These are phyloP conservation scores for Tachystola acroxantha DNA, from an alignment of 2,888 invertebrate species.

Conservation along the genomic window DNA sequence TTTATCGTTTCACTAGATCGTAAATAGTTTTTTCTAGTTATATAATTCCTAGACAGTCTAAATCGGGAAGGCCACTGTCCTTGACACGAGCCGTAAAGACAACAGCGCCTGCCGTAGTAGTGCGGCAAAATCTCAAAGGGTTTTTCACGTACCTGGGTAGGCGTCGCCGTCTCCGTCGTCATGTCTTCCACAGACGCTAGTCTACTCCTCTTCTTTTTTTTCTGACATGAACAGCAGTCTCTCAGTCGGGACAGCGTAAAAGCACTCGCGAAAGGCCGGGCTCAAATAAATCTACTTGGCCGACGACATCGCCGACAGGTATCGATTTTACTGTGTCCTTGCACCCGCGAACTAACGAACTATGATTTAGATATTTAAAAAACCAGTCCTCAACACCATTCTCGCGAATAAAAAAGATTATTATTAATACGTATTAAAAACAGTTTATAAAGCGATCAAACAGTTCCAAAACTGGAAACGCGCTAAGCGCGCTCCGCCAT, in stretches of 20 bases:
- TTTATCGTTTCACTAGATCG: too few relatives aligned
- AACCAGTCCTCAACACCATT: conserved; percentile 48
- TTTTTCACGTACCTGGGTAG: conserved; percentile 57
- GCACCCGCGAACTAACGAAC: conserved; percentile 30
- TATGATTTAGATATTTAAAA: conserved; percentile 25
- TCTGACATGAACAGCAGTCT: conserved; percentile 69
- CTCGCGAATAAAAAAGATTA: conserved; percentile 14
- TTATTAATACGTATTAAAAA: conserved; percentile 8
- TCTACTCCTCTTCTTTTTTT: conserved; percentile 57
- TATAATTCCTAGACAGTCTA: conserved; percentile 17
- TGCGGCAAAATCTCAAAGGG: conserved; percentile 35
- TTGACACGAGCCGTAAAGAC: conserved; percentile 33
- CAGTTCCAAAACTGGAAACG: conserved; percentile 32
- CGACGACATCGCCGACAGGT: conserved; percentile 36
- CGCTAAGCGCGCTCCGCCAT: conserved; percentile 53
- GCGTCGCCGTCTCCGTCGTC: conserved; percentile 73
- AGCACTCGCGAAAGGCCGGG: conserved; percentile 23
- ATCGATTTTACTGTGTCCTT: conserved; percentile 54
- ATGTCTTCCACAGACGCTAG: conserved; percentile 57
- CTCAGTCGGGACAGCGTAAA: conserved; percentile 50
- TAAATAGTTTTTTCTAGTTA: neutral
- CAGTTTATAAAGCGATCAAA: conserved; percentile 23
- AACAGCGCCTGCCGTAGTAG: conserved; percentile 32
- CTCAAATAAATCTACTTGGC: conserved; percentile 22
- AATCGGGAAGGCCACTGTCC: conserved; percentile 40